These are phyloP conservation scores for Stomatorhinus ivindoensis DNA, from an alignment of 2,113 vertebrate species.

Conservation along the genomic window DNA sequence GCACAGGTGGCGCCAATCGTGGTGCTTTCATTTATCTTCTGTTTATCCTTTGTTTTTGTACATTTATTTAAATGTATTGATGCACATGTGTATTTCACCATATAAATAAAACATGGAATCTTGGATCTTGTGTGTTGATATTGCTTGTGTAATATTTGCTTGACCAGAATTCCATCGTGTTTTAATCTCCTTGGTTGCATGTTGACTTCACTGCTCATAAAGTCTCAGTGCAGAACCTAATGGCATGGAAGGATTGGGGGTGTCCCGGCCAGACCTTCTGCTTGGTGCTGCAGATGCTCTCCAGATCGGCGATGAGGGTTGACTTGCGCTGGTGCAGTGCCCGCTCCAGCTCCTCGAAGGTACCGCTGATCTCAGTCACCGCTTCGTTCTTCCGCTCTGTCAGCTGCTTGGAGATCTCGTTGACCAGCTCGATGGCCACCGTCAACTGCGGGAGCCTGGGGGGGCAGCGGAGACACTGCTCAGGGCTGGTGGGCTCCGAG, in stretches of 20 bases:
- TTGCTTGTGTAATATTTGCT: background rate
- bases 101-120: background rate
- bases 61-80: background rate
- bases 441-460: conserved; percentile 82
- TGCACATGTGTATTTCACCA: background rate
- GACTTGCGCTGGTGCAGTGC: conserved; percentile 78
- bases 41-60: no score
- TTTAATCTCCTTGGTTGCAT: background rate
- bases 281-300: conserved; percentile 71
- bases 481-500: background rate
- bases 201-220: background rate
- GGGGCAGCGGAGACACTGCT: background rate
- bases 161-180: background rate
- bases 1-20: no score
- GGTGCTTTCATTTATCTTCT: no score
- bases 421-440: conserved; percentile 76
- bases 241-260: background rate
- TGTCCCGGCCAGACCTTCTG: conserved; percentile 68
- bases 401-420: conserved; percentile 82
- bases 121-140: background rate
- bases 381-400: conserved; percentile 76
- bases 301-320: conserved; percentile 74
- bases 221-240: background rate
- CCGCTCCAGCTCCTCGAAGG: conserved; percentile 83
- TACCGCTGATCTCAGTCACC: conserved; percentile 71